Base-by-base conservation (phyloP, 2,797 vertebrate species). In the Psittacula echo region DNA sequence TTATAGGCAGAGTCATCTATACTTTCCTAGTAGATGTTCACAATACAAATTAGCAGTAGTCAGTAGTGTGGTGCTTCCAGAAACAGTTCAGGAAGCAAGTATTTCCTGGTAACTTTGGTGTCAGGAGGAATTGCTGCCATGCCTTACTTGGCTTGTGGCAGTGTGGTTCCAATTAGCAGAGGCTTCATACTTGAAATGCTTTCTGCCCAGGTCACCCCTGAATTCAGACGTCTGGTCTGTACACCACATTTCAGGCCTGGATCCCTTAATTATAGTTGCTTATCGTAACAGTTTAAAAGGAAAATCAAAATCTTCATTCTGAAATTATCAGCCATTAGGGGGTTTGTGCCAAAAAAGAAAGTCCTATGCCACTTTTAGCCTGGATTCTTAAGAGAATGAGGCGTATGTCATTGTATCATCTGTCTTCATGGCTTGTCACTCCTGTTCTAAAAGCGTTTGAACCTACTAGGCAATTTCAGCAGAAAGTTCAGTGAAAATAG, bases 101-200 rank as follows among this genome's bases (percentile, higher is more conserved):
- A 15, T 92, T 78, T 90, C 76, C 76, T 68, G 61, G 58, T 93
- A 30, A 54, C 83, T 80, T 62, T 74, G 56, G 94, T 82, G 82
- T 85, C 78, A 62, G 65, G 80, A 91, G 68, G 85, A 75, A 70
- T 72, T 73, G 71, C 34, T 77, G 54, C 90, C 58, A 3, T 60
- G 62, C 67, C 71, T 81, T 22, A 32, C 71, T 50, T 66, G 58
- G 83, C 84, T 72, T 11, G 1, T 56, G 84, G 74, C 89, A 41
- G 29, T 32, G 73, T 94, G 95, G 87, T 23, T 95, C 77, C 92
- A 96, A 72, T 91, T 95, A 95, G 30, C 3, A 2, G 23, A 67
- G 58, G 15, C 88, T 82, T 94, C 89, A 30, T 74, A 23, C 34
- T 66, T 64, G 32, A 72, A 89, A 85, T 89, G 53, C 61, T 90